phyloP scores from a whole-genome alignment of 1,140 invertebrate genomes.

The Chrysomallon squamiferum region DNA sequence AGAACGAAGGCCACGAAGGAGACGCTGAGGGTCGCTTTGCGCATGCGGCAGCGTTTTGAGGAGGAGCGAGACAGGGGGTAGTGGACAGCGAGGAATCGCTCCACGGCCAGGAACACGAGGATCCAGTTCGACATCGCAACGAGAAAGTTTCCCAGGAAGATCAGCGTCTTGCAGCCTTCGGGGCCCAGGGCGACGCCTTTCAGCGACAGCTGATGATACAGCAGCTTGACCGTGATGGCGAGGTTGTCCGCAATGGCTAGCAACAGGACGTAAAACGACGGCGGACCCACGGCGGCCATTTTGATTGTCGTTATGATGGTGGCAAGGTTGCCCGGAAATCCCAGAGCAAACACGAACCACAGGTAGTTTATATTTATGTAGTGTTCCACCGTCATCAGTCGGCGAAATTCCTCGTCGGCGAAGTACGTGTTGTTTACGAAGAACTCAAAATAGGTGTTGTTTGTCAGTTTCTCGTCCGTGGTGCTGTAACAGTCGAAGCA shows the following conservation, averaged over 20 bases:
- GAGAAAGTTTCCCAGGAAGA: conserved; percentile 37
- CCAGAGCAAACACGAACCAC: conserved; percentile 26
- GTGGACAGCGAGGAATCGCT: conserved; percentile 39
- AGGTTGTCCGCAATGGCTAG: conserved; percentile 41
- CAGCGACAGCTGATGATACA: conserved; percentile 18
- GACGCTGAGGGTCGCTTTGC: conserved; percentile 8
- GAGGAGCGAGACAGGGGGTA: conserved; percentile 30
- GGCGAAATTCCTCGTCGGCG: background rate
- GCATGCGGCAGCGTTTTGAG: conserved; percentile 8
- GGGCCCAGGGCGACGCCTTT: conserved; percentile 17
- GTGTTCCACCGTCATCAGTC: background rate
- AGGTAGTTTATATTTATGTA: conserved; percentile 1
- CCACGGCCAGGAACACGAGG: conserved; percentile 45
- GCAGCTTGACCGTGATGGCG: conserved; percentile 37
- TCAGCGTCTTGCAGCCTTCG: conserved; percentile 22
- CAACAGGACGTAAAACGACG: conserved; percentile 39
- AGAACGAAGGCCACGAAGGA: conserved; percentile 13
- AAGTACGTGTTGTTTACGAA: too few relatives aligned
- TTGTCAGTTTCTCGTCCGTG: too few relatives aligned
- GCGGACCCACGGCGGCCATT: conserved; percentile 37
- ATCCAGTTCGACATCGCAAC: conserved; percentile 51
- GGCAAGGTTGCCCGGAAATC: conserved; percentile 41
- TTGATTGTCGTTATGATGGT: conserved; percentile 39
- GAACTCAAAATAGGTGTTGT: too few relatives aligned
- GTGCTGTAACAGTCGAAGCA: too few relatives aligned